Evolutionary conservation across 1,140 invertebrate species (phyloP), one percentile per base, ranked within the genome.

Genomic region (Drosophila setifemur): DNA sequence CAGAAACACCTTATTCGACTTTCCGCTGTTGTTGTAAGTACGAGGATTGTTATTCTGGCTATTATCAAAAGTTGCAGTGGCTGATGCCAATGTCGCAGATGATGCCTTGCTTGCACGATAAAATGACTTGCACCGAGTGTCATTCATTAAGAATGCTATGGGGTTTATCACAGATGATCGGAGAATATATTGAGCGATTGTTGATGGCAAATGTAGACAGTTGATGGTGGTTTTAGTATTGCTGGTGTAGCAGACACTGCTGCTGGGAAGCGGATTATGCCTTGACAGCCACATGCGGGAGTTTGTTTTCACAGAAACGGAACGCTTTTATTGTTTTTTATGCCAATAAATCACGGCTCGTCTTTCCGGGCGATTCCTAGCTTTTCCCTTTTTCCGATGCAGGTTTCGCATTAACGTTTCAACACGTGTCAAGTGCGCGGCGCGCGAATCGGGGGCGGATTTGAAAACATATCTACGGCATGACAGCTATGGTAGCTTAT

Each of bases 1-100:
- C 16, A 89, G 69, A 54, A 89, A 89, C 61, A 89, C 81, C 85
- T 89, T 89, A 70, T 89, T 89, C 60, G 88, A 89, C 72, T 89
- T 89, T 52, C 83, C 85, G 69, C 88, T 82, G 61, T 89, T 89
- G 67, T 89, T 88, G 67, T 89, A 89, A 73, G 83, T 89, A 75
- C 88, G 88, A 5, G 73, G 75, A 82, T 89, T 89, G 49, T 88
- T 88, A 37, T 89, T 86, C 39, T 66, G 73, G 67, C 58, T 77
- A 25, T 85, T 89, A 42, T 64, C 74, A 35, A 70, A 73, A 39
- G 47, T 55, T 29, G 49, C 26, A 39, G 47, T 55, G 28, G 49
- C 26, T 19, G 53, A 43, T 37, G 37, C 53, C 31, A 44, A 49
- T 60, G 52, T 54, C 79, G 63, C 73, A 48, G 52, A 73, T 72